Conservation (phyloP, 2,888 invertebrate genomes). For the Phyllotreta striolata region DNA sequence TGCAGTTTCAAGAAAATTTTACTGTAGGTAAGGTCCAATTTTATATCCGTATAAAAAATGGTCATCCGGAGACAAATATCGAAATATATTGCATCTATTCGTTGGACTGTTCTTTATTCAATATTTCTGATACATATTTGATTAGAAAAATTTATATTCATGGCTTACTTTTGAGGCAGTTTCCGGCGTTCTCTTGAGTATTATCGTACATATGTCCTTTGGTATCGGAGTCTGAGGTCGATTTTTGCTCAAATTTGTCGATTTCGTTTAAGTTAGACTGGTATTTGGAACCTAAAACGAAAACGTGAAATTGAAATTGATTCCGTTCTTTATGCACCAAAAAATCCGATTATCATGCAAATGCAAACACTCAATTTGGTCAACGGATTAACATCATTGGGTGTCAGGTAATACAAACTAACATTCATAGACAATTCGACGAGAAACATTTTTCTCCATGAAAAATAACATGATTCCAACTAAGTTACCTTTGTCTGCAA, state of each 20-base stretch:
- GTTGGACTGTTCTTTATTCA: not conserved
- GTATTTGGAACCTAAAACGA: slow-evolving; percentile 74
- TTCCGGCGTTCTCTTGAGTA: slow-evolving; percentile 32
- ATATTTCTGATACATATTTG: slow-evolving; percentile 4
- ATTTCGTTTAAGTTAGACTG: slow-evolving; percentile 79
- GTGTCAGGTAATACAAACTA: not conserved
- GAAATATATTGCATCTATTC: not conserved
- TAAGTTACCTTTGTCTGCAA: slow-evolving; percentile 64
- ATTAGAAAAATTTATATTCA: slow-evolving; percentile 30
- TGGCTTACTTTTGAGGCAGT: slow-evolving; percentile 32
- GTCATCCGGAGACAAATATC: not conserved
- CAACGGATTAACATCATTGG: not conserved
- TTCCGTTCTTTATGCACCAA: not conserved
- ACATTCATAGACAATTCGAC: not conserved
- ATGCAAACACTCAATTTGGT: too few species aligned
- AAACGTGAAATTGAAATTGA: not conserved
- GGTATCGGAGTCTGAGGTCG: slow-evolving; percentile 61
- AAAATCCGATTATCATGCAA: slow-evolving; percentile 7
- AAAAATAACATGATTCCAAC: slow-evolving; percentile 3
- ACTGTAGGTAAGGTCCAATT: too few species aligned
- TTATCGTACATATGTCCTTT: slow-evolving; percentile 62
- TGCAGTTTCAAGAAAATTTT: slow-evolving; percentile 5
- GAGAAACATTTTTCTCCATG: not conserved
- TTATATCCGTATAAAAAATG: too few species aligned
- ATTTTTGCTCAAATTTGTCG: slow-evolving; percentile 81